Conservation (phyloP, 2,113 vertebrate genomes). For the Lycaon pictus region DNA sequence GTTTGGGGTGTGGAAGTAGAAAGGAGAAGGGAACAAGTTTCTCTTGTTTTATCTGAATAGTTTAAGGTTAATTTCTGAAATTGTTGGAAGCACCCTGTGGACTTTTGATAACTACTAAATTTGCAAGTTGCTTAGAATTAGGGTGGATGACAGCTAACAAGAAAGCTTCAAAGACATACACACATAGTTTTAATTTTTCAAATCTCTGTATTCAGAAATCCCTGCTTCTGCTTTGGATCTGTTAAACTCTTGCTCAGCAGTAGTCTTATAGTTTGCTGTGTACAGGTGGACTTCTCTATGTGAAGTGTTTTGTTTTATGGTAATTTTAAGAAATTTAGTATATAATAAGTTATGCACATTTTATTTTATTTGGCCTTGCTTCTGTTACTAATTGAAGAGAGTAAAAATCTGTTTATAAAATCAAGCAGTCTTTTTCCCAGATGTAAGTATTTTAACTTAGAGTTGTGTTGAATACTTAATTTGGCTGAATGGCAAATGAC, state of each 20-base stretch:
- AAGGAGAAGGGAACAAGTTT: not conserved
- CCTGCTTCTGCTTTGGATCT: conserved; percentile 22
- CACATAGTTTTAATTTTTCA: not conserved
- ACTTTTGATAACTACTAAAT: not conserved
- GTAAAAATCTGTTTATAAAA: conserved; percentile 53
- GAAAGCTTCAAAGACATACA: not conserved
- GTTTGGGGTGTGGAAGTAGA: not conserved
- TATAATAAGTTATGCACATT: not conserved
- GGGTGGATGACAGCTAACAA: not conserved
- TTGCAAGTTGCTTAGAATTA: conserved; percentile 47
- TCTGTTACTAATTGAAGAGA: conserved; percentile 33
- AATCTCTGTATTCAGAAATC: conserved; percentile 21
- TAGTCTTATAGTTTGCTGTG: not conserved
- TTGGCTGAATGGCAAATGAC: conserved; percentile 31
- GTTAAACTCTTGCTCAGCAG: not conserved
- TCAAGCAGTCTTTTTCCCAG: conserved; percentile 2
- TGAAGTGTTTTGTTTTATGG: not conserved
- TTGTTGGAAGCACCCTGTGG: not conserved
- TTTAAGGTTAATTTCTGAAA: conserved; percentile 50
- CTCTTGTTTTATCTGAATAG: conserved; percentile 36
- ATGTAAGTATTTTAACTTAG: conserved; percentile 37
- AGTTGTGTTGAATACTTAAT: not conserved
- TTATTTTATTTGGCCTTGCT: conserved; percentile 18
- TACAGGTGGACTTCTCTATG: not conserved
- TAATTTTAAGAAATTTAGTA: not conserved